Conservation (phyloP, 1,140 invertebrate genomes). For the Nomia melanderi region DNA sequence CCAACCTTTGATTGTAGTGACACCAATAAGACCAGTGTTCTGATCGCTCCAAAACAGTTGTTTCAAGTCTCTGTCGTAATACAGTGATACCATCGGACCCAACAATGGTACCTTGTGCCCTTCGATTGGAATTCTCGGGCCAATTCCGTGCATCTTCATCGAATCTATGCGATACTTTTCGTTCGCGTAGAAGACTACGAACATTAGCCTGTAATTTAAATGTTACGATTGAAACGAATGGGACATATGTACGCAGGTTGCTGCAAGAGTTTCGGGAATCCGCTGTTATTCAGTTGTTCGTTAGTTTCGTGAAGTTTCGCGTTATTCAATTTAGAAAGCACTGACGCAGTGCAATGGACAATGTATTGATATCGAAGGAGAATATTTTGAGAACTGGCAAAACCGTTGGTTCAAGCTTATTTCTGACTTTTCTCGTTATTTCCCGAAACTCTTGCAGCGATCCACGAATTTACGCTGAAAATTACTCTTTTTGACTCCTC, state of each 20-base stretch:
- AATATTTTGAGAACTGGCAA: too few species aligned
- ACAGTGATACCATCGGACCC: constrained; percentile 80
- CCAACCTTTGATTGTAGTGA: constrained; percentile 81
- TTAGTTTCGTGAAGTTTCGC: too few species aligned
- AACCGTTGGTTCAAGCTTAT: too few species aligned
- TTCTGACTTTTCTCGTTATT: too few species aligned
- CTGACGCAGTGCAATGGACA: too few species aligned
- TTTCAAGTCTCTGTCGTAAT: constrained; percentile 80
- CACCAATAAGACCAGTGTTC: constrained; percentile 81
- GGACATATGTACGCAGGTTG: not conserved
- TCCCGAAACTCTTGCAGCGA: too few species aligned
- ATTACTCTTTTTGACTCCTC: not conserved
- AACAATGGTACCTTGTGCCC: constrained; percentile 75
- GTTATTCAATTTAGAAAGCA: too few species aligned
- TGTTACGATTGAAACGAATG: not conserved
- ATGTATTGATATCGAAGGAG: too few species aligned
- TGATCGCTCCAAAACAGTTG: constrained; percentile 80
- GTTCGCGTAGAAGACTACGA: constrained; percentile 81
- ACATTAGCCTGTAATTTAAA: constrained; percentile 82
- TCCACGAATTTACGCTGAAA: too few species aligned
- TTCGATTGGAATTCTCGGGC: constrained; percentile 77
- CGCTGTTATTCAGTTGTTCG: too few species aligned
- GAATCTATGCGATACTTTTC: constrained; percentile 83
- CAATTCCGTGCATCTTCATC: constrained; percentile 82
- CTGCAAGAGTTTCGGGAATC: too few species aligned